These are phyloP conservation scores for Ischnura elegans DNA, from an alignment of 2,888 invertebrate species.

Conservation along the genomic window DNA sequence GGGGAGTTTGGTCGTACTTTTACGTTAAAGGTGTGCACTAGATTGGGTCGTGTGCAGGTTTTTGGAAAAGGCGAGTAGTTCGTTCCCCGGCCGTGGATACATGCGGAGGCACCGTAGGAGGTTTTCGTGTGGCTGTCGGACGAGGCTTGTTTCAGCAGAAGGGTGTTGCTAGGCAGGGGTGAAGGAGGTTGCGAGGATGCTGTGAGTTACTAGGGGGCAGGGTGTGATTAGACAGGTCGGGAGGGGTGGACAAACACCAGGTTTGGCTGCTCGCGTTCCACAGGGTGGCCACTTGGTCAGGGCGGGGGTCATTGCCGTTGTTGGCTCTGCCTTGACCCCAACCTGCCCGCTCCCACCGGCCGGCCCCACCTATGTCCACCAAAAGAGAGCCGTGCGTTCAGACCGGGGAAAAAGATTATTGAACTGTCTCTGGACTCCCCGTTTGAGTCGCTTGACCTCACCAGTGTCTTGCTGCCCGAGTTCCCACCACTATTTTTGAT, in stretches of 20 bases:
- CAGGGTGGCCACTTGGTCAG: neutral
- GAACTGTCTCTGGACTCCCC: neutral
- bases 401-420: neutral
- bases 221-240: conserved; percentile 1
- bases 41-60: neutral
- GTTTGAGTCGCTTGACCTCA: neutral
- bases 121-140: neutral
- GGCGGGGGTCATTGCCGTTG: neutral
- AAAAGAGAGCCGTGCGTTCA: neutral
- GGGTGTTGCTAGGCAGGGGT: neutral
- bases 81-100: conserved; percentile 6
- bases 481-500: no score
- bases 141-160: neutral
- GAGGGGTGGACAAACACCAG: neutral
- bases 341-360: neutral
- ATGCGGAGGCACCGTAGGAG: neutral
- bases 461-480: no score
- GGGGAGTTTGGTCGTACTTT: neutral
- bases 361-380: neutral
- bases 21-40: neutral
- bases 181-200: neutral
- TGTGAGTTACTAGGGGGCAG: conserved; percentile 16
- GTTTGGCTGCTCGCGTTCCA: neutral
- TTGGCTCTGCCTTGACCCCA: neutral
- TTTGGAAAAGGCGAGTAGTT: conserved; percentile 1